Percentiles rank a stretch among this genome's conserved stretches.
These are phyloP conservation scores for Pseudolaguvia tuberculata DNA, from an alignment of 2,113 vertebrate species.

Conservation along the genomic window DNA sequence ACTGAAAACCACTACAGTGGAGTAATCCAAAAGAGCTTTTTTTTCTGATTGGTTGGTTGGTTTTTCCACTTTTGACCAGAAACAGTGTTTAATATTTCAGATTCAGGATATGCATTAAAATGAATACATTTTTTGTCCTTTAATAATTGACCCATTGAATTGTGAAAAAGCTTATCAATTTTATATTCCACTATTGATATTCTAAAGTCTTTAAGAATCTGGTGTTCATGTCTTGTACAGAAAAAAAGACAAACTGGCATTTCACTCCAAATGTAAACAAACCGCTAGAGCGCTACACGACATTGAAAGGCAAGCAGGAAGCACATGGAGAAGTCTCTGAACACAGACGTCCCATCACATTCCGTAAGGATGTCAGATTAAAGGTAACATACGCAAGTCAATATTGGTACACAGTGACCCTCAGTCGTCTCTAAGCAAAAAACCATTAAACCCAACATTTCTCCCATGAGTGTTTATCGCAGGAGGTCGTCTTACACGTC, in stretches of 20 bases:
- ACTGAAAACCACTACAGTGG: too few relatives aligned
- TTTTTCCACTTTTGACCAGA: too few relatives aligned
- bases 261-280: slow-evolving; percentile 28
- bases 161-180: background rate
- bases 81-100: too few relatives aligned
- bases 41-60: too few relatives aligned
- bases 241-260: slow-evolving; percentile 10
- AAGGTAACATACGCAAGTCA: slow-evolving; percentile 85
- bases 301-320: slow-evolving; percentile 5
- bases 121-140: background rate
- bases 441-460: slow-evolving; percentile 97
- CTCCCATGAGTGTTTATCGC: slow-evolving; percentile 89
- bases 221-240: background rate
- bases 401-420: slow-evolving; percentile 94
- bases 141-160: background rate
- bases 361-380: slow-evolving; percentile 84
- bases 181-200: background rate
- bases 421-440: slow-evolving; percentile 81
- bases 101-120: too few relatives aligned
- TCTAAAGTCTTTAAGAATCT: background rate
- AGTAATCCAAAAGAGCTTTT: too few relatives aligned
- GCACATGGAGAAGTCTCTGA: slow-evolving; percentile 21
- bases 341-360: slow-evolving; percentile 65
- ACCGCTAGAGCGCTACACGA: slow-evolving; percentile 9
- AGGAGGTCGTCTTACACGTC: slow-evolving; percentile 88